Evolutionary conservation across 2,113 vertebrate genomes (phyloP), one percentile per base, ranked within the genome.

Genomic region (Nothobranchius furzeri): DNA sequence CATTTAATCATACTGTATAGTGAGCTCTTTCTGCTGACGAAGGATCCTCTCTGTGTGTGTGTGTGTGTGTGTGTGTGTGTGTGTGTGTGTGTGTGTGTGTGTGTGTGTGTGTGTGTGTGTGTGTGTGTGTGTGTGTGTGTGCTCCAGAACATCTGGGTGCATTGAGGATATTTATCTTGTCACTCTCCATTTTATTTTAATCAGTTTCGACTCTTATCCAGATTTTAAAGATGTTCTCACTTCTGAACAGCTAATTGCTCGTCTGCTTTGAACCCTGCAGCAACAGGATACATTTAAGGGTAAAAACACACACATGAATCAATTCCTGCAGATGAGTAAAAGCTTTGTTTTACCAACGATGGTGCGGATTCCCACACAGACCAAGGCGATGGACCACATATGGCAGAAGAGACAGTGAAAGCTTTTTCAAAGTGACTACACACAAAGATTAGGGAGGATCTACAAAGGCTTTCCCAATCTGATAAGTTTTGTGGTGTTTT

Each of bases 401-500:
- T 73, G 69, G 73, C 60, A 74, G 73, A 72, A 76, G 66, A 65
- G 70, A 86, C 73, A 80, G 85, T 71, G 84, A 87, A 83, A 83
- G 68, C 60, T 43, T 78, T 85, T 85, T 91, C 85, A 91, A 85
- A 89, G 81, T 13, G 73, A 83, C 65, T 54, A 55, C 62, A 61
- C 64, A 71, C 66, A 71, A 42, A 89, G 81, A 81, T 79, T 82
- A 84, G 75, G 64, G 75, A 78, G 78, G 76, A 85, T 85, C 87
- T 87, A 83, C 84, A 92, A 91, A 89, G 88, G 79, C 77, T 78
- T 78, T 69, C 53, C 40, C 68, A 55, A 89, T 91, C 88, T 90
- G 93, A 93, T 93, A 88, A 86, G 69, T 81, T 36, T 76, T 75
- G 64, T 81, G 77, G 52, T 81, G 88, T 85, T 88, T 86, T 89